A percentile compares a stretch with the other conserved stretches of the same genome.
Evolutionary conservation across 2,888 invertebrate species (phyloP).

Genomic region (Melolontha melolontha): DNA sequence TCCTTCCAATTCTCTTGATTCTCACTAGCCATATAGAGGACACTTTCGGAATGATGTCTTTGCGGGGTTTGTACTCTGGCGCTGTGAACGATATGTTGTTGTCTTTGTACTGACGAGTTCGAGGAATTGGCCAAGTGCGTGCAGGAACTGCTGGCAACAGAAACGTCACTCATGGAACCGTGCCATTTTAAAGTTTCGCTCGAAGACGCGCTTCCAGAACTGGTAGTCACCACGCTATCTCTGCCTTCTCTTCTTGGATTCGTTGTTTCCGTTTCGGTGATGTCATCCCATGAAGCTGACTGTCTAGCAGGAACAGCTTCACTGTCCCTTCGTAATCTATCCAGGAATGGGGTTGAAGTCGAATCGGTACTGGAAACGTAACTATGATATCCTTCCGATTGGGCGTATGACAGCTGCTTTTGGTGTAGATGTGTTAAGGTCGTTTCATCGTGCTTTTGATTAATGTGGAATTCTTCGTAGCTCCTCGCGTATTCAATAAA

Average conservation of each 20-base stretch:
- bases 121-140: slow-evolving; percentile 67
- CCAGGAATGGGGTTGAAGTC: slow-evolving; percentile 81
- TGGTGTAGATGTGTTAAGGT: slow-evolving; percentile 71
- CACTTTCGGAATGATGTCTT: slow-evolving; percentile 82
- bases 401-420: slow-evolving; percentile 81
- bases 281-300: slow-evolving; percentile 66
- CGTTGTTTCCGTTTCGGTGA: slow-evolving; percentile 53
- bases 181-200: slow-evolving; percentile 86
- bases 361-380: slow-evolving; percentile 84
- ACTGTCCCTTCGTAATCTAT: slow-evolving; percentile 75
- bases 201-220: slow-evolving; percentile 74
- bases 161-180: slow-evolving; percentile 80
- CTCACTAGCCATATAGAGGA: slow-evolving; percentile 73
- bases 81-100: slow-evolving; percentile 81
- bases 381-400: slow-evolving; percentile 84
- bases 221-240: slow-evolving; percentile 74
- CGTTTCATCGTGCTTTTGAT: slow-evolving; percentile 62
- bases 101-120: slow-evolving; percentile 61
- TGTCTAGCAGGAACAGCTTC: slow-evolving; percentile 65
- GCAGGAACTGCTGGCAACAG: slow-evolving; percentile 71
- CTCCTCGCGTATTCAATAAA: slow-evolving; percentile 78
- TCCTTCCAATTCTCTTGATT: slow-evolving; percentile 59
- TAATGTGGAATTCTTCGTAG: slow-evolving; percentile 67
- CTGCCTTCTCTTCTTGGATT: slow-evolving; percentile 64
- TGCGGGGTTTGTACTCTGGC: slow-evolving; percentile 82